These are phyloP conservation scores for Austrolebias charrua DNA, from an alignment of 2,797 vertebrate genomes.

Conservation along the genomic window DNA sequence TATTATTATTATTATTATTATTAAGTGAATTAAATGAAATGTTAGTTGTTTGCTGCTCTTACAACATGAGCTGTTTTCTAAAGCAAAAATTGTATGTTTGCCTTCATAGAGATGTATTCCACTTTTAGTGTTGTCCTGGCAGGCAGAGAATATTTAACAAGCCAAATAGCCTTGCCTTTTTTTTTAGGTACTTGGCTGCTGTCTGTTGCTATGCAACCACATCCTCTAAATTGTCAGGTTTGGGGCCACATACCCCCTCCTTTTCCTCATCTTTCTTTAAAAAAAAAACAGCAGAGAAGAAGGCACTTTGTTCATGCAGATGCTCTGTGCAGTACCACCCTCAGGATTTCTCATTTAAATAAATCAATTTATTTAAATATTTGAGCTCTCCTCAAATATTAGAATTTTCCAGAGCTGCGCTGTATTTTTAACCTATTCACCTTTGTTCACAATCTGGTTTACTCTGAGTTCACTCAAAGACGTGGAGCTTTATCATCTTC, in stretches of 20 bases:
- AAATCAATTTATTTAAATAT: slow-evolving; percentile 60
- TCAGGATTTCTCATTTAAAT: slow-evolving; percentile 64
- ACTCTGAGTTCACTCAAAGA: slow-evolving; percentile 37
- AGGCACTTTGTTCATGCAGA: slow-evolving; percentile 56
- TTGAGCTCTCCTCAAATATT: slow-evolving; percentile 49
- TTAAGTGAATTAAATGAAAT: slow-evolving; percentile 22
- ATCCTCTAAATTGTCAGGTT: slow-evolving; percentile 81
- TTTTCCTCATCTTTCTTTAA: slow-evolving; percentile 24
- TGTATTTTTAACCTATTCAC: slow-evolving; percentile 47
- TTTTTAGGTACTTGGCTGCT: slow-evolving; percentile 71
- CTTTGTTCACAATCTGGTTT: slow-evolving; percentile 47
- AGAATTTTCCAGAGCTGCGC: slow-evolving; percentile 22
- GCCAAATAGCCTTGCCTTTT: slow-evolving; percentile 61
- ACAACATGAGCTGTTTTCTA: slow-evolving; percentile 30
- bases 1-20: too few species aligned
- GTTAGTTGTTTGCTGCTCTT: slow-evolving; percentile 26
- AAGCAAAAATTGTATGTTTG: slow-evolving; percentile 55
- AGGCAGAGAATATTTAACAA: slow-evolving; percentile 71
- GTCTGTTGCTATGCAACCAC: slow-evolving; percentile 75
- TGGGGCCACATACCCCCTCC: slow-evolving; percentile 75
- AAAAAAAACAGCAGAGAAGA: slow-evolving; percentile 38
- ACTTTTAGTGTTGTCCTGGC: slow-evolving; percentile 61
- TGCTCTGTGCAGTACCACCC: slow-evolving; percentile 40
- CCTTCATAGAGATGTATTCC: slow-evolving; percentile 56
- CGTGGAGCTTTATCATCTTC: slow-evolving; percentile 18